Evolutionary conservation across 2,888 invertebrate species (phyloP), one percentile per base, ranked within the genome.

Genomic region (Phasia obesa): DNA sequence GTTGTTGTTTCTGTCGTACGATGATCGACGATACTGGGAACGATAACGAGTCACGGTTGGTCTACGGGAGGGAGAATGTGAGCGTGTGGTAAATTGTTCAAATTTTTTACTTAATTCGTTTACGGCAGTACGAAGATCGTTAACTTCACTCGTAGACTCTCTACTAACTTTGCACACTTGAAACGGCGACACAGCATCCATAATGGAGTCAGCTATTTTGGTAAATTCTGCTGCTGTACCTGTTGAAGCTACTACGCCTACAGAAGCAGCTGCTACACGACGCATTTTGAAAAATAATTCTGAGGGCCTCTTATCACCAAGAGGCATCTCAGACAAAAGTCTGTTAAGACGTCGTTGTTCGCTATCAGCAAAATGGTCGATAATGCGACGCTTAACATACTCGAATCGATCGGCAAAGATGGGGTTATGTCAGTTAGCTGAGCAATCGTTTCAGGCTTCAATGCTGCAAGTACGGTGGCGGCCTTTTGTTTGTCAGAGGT

Each of bases 221-320:
- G 71, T 76, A 17, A 62, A 76, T 27, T 81, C 81, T 0, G 67
- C 15, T 3, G 71, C 3, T 5, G 65, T 55, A n/a, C 71, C 76
- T n/a, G n/a, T n/a, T 0, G 47, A 4, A 6, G 70, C 70, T 11
- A 65, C 76, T 19, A 51, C 76, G 2, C 70, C 35, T 0, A 76
- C 75, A 9, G 75, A 70, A 1, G 27, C 70, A 13, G 57, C 35
- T 4, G 35, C 49, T 0, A 70, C 75, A n/a, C 75, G 42, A 0
- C 75, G 47, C 78, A 78, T 70, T 15, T 70, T 49, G 25, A 53
- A 71, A n/a, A 19, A 78, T 2, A 78, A n/a, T 2, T 78, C 77
- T 2, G 67, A 76, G 2, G 70, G 49, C 11, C 35, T 62, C 13
- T 27, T 70, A 9, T 70, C 70, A 19, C 38, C 31, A 6, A 62